Evolutionary conservation across 2,888 invertebrate species (phyloP).

Genomic region (Tipula helvola): DNA sequence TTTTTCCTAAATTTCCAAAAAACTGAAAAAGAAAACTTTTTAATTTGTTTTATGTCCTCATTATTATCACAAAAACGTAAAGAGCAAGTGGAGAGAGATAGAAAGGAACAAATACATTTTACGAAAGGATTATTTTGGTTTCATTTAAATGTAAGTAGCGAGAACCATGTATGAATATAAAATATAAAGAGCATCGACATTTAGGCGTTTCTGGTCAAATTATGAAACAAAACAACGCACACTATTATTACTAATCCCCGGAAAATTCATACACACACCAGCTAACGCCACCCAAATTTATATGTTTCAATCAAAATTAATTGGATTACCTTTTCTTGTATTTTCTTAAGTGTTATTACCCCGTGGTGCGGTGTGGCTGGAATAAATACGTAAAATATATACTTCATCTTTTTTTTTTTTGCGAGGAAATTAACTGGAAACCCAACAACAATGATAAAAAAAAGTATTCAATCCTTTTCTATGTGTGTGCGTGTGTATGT

Average conservation of each 20-base stretch:
- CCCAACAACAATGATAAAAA: background rate
- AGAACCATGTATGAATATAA: background rate
- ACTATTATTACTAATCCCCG: background rate
- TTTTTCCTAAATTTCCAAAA: background rate
- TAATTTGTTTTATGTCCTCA: conserved; percentile 4
- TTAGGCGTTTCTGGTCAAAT: background rate
- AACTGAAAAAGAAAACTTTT: background rate
- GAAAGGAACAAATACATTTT: background rate
- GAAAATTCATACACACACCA: background rate
- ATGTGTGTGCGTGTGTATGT: background rate
- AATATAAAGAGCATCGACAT: background rate
- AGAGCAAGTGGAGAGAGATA: background rate
- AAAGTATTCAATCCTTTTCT: background rate
- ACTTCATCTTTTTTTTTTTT: background rate
- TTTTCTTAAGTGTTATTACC: conserved; percentile 4
- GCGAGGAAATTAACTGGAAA: background rate
- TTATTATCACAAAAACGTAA: background rate
- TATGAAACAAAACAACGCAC: background rate
- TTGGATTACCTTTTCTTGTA: conserved; percentile 4
- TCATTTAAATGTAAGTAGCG: background rate
- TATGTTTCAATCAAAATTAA: background rate
- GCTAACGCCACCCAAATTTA: background rate
- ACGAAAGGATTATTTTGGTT: background rate
- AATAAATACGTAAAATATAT: background rate
- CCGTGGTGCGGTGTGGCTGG: background rate